phyloP scores from a whole-genome alignment of 2,113 vertebrate species.

The Tringa solitaria region DNA sequence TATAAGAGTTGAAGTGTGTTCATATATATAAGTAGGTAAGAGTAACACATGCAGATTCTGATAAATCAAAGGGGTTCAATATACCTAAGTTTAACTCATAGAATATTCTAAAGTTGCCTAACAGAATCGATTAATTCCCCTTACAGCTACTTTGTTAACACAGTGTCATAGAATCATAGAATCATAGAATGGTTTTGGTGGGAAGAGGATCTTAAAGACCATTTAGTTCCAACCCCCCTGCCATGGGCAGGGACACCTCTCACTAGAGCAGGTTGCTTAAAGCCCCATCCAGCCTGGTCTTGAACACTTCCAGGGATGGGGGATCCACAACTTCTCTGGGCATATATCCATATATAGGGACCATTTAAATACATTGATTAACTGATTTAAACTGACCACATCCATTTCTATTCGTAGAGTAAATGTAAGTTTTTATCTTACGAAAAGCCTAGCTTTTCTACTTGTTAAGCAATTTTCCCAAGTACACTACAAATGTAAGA shows the following conservation, averaged over 20 bases:
- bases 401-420: neutral
- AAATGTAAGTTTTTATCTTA: neutral
- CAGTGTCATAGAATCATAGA: too few species aligned
- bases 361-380: neutral
- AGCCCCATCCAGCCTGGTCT: too few species aligned
- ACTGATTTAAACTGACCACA: neutral
- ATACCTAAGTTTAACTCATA: neutral
- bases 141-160: neutral
- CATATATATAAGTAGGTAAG: neutral
- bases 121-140: neutral
- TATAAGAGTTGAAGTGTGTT: neutral
- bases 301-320: too few species aligned
- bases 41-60: neutral
- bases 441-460: neutral
- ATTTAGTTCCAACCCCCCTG: too few species aligned
- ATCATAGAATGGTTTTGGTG: too few species aligned
- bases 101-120: neutral
- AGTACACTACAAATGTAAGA: neutral
- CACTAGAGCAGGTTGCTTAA: too few species aligned
- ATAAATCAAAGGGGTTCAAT: neutral
- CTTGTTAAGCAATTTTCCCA: neutral
- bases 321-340: too few species aligned
- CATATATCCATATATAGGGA: neutral
- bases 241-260: too few species aligned
- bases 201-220: too few species aligned